Conservation (phyloP, 2,113 vertebrate species). For the Vulpes ferrilata region DNA sequence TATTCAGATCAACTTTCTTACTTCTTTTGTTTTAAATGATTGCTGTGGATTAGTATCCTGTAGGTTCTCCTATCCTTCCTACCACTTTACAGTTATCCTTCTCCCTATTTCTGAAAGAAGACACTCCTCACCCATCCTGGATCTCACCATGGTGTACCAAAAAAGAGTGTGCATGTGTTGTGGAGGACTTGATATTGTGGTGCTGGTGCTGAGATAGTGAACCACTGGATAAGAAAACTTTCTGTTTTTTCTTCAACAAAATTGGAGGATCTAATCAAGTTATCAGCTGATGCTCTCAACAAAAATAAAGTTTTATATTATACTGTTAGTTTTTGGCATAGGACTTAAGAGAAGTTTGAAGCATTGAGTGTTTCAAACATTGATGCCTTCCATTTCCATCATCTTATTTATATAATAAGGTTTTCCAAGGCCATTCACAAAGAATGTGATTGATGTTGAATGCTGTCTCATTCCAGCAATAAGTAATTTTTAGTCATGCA, state of each 20-base stretch:
- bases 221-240: neutral
- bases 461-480: neutral
- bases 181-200: neutral
- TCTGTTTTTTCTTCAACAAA: conserved; percentile 45
- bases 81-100: neutral
- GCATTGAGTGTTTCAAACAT: neutral
- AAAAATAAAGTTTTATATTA: conserved; percentile 24
- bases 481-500: neutral
- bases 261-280: neutral
- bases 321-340: neutral
- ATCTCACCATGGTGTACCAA: neutral
- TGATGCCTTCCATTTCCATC: neutral
- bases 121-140: neutral
- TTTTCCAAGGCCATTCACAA: neutral
- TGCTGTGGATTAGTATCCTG: neutral
- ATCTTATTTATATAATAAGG: neutral
- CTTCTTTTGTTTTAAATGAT: neutral
- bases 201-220: neutral
- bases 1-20: neutral
- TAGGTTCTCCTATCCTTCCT: neutral
- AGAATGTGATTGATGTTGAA: neutral
- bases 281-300: conserved; percentile 1
- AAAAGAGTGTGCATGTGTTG: neutral
- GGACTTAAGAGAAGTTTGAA: conserved; percentile 8
- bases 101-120: neutral